Evolutionary conservation across 92 coral and sea anemone species (phyloP).

Genomic region (Anthopleura xanthogrammica): DNA sequence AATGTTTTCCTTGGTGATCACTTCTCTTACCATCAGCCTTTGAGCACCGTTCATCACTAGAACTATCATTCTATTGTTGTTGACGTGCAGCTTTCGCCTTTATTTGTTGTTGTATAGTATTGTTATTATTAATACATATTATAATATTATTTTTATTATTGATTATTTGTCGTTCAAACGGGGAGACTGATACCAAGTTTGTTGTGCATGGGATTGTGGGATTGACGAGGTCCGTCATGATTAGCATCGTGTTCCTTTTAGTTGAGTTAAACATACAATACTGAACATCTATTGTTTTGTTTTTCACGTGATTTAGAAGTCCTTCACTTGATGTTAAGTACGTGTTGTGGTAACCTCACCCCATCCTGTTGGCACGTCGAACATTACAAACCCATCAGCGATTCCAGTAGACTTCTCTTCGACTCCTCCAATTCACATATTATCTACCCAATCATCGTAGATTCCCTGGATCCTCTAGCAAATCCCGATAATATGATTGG

Average conservation of each 20-base stretch:
- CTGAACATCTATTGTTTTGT: background rate
- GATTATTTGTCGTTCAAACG: too few species aligned
- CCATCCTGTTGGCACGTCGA: conserved; percentile 53
- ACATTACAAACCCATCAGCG: conserved; percentile 41
- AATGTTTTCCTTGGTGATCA: too few species aligned
- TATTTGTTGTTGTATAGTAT: too few species aligned
- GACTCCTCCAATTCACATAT: conserved; percentile 32
- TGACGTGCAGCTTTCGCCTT: too few species aligned
- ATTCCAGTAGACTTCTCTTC: conserved; percentile 45
- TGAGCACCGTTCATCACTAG: too few species aligned
- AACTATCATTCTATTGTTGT: too few species aligned
- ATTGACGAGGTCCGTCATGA: background rate
- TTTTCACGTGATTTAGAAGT: conserved; percentile 21
- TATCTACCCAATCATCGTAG: conserved; percentile 69
- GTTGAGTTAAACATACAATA: too few species aligned
- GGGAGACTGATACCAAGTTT: too few species aligned
- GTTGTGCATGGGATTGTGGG: background rate
- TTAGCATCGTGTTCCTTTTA: background rate
- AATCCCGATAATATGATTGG: conserved; percentile 36
- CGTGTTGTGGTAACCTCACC: conserved; percentile 24
- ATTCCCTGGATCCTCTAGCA: conserved; percentile 34
- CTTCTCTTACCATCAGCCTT: too few species aligned
- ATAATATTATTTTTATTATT: too few species aligned
- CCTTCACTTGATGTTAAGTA: conserved; percentile 30
- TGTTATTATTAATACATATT: too few species aligned